phyloP scores from a whole-genome alignment of 1,140 invertebrate species.

The Aphis gossypii region DNA sequence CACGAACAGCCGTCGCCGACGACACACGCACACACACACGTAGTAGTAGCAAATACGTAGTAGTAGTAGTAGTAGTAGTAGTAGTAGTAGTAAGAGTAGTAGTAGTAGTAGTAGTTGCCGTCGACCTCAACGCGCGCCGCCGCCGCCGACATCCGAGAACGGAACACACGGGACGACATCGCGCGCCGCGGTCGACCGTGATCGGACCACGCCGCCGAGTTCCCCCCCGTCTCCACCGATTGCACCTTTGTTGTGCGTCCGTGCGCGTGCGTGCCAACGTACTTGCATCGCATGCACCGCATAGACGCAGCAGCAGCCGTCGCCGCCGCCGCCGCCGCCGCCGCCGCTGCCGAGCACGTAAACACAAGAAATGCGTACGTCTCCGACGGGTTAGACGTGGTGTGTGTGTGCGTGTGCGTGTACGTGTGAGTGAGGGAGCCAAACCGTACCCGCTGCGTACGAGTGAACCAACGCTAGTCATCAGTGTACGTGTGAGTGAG shows the following conservation, averaged over 20 bases:
- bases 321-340: background rate
- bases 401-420: background rate
- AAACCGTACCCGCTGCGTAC: no score
- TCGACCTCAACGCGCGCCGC: background rate
- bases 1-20: background rate
- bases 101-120: conserved; percentile 8
- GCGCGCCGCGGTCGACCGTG: conserved; percentile 24
- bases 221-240: background rate
- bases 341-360: conserved; percentile 10
- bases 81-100: background rate
- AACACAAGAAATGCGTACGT: conserved; percentile 50
- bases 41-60: background rate
- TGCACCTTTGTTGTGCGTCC: conserved; percentile 46
- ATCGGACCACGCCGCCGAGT: background rate
- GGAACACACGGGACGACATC: conserved; percentile 20
- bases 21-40: background rate
- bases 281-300: conserved; percentile 45
- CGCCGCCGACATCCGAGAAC: conserved; percentile 17
- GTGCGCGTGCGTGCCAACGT: background rate
- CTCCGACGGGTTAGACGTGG: background rate
- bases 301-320: background rate
- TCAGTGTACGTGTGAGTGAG: background rate
- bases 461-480: no score
- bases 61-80: background rate
- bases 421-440: background rate